A percentile compares a stretch with the other conserved stretches of the same genome.
phyloP scores from a whole-genome alignment of 2,888 invertebrate species.

The Cecidostiba fungosa region DNA sequence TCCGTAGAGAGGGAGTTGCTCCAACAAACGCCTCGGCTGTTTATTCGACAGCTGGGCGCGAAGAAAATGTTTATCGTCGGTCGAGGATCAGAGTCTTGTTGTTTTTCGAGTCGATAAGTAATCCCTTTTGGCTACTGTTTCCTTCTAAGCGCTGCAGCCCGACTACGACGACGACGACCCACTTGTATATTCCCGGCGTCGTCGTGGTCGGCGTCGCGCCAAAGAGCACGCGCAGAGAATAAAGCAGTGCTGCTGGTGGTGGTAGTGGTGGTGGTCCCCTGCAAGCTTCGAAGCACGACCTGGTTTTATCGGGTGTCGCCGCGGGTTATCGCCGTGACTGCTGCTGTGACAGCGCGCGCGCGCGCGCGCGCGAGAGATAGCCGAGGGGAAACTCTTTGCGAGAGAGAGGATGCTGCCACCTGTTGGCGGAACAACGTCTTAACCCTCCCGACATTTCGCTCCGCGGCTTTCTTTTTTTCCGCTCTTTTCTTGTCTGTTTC shows the following conservation, averaged over 20 bases:
- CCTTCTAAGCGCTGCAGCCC: conserved; percentile 67
- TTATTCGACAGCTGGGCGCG: conserved; percentile 34
- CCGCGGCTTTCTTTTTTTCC: conserved; percentile 21
- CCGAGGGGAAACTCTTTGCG: conserved; percentile 22
- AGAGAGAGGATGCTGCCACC: conserved; percentile 77
- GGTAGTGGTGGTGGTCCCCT: conserved; percentile 47
- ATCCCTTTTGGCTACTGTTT: conserved; percentile 72
- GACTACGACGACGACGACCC: no score
- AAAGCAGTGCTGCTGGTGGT: background rate
- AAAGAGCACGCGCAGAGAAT: conserved; percentile 12
- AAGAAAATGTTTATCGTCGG: background rate
- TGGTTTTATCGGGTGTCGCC: conserved; percentile 80
- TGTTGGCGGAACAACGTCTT: conserved; percentile 79
- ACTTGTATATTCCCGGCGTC: conserved; percentile 24
- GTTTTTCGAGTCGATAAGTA: conserved; percentile 71
- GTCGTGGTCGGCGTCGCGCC: conserved; percentile 11
- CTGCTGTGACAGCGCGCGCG: conserved; percentile 59
- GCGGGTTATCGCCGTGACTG: conserved; percentile 79
- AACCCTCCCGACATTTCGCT: conserved; percentile 68
- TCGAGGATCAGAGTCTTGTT: conserved; percentile 55
- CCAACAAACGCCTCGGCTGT: conserved; percentile 18
- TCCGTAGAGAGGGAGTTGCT: background rate
- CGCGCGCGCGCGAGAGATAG: conserved; percentile 63
- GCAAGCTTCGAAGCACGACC: conserved; percentile 68
- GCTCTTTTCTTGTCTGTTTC: background rate